These are phyloP conservation scores for Mormyrus iriodes DNA, from an alignment of 2,113 vertebrate genomes.

Conservation along the genomic window DNA sequence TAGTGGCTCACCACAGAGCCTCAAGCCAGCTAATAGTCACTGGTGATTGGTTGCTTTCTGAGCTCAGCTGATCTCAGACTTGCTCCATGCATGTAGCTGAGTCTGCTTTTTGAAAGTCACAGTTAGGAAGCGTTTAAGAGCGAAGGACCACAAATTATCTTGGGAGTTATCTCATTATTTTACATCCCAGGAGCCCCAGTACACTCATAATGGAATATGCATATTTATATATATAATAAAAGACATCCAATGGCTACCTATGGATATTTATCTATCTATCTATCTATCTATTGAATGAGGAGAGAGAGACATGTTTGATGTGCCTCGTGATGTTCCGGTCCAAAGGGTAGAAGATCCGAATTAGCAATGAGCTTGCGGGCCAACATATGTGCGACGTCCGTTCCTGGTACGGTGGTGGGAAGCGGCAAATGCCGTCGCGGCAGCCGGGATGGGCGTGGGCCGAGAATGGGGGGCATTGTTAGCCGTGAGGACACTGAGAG, in stretches of 20 bases:
- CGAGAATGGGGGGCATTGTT: conserved; percentile 10
- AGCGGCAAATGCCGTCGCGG: not conserved
- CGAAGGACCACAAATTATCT: not conserved
- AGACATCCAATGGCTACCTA: no score
- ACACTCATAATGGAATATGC: not conserved
- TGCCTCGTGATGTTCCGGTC: not conserved
- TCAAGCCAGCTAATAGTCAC: not conserved
- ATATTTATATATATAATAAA: not conserved
- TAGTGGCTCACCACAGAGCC: not conserved
- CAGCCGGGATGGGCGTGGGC: not conserved
- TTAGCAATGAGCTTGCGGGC: no score
- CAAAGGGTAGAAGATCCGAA: not conserved
- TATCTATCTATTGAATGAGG: not conserved
- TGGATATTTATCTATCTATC: not conserved
- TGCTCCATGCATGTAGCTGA: not conserved
- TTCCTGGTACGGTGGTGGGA: conserved; percentile 23
- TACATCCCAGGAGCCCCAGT: not conserved
- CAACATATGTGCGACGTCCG: not conserved
- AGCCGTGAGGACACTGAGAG: not conserved
- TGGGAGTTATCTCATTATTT: not conserved
- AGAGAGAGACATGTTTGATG: not conserved
- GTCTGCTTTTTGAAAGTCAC: not conserved
- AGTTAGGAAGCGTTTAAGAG: not conserved
- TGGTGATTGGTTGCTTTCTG: not conserved
- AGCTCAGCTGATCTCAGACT: not conserved